Evolutionary conservation across 2,888 invertebrate species (phyloP), one percentile per base, ranked within the genome.

Genomic region (Chloroclystis v-ata): DNA sequence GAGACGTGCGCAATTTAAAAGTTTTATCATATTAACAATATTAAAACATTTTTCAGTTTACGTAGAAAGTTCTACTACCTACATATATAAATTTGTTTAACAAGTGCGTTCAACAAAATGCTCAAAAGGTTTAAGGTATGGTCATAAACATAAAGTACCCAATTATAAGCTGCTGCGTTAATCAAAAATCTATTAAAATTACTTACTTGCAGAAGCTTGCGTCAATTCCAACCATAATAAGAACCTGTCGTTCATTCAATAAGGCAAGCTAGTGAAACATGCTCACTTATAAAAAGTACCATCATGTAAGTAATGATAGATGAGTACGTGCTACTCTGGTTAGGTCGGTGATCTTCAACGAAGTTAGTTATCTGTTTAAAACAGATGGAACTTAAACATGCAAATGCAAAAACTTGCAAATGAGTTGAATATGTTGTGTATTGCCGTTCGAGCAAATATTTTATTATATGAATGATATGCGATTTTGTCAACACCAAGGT

Each of bases 241-340:
- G 59, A 68, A 67, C 66, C 56, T 52, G 66, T 63, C 56, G 54
- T 49, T 42, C 54, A 57, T 50, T 57, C 49, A 56, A 52, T 58
- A 42, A 43, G 49, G 48, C 53, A 52, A 47, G 49, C 56, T 57
- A 61, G 65, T 59, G 57, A 64, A 58, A 59, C 54, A 42, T 41
- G 54, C 10, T 24, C 20, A 8, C 35, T 42, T 37, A 49, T 51
- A 70, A 72, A 72, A 72, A 70, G 58, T 59, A 54, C 60, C 67
- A 69, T 68, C 62, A 62, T 43, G 57, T 40, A 5, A 4, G n/a
- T 4, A 47, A 66, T 68, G 71, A 75, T 70, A 66, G 61, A 72
- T 67, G 65, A 64, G 61, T 46, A 56, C 53, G 57, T 49, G 46
- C 43, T 33, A 37, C 45, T 37, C 50, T 41, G 48, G 60, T 63